These are phyloP conservation scores for human (Homo sapiens) DNA, from an alignment of 2,113 vertebrate genomes.

Conservation along the genomic window DNA sequence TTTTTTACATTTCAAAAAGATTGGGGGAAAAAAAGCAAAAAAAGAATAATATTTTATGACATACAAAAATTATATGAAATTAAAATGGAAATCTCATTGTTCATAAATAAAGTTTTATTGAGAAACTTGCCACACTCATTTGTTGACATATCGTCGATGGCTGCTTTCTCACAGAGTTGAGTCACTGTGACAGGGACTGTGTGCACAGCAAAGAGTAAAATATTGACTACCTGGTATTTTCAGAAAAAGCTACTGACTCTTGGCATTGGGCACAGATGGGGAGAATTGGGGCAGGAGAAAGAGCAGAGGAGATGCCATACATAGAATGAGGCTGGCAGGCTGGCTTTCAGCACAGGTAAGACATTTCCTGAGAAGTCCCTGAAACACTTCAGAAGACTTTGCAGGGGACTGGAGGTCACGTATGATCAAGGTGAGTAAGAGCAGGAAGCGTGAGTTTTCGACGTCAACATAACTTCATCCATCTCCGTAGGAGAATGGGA, in stretches of 20 bases:
- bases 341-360: not conserved
- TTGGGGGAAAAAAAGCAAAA: not conserved
- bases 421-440: not conserved
- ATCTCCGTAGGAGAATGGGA: not conserved
- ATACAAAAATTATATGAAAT: not conserved
- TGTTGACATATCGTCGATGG: no score
- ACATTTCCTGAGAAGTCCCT: not conserved
- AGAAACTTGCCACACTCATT: not conserved
- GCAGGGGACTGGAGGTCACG: not conserved
- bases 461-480: not conserved
- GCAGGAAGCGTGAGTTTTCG: not conserved
- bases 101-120: not conserved
- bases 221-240: not conserved
- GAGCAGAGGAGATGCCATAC: not conserved
- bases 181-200: not conserved
- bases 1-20: not conserved
- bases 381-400: not conserved
- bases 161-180: not conserved
- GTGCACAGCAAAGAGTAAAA: not conserved
- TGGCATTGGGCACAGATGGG: not conserved
- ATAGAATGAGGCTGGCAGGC: not conserved
- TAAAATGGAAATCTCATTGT: not conserved
- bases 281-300: not conserved
- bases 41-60: not conserved
- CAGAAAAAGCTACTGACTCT: not conserved